phyloP scores from a whole-genome alignment of 2,797 vertebrate species.

The Hippocampus kuda region DNA sequence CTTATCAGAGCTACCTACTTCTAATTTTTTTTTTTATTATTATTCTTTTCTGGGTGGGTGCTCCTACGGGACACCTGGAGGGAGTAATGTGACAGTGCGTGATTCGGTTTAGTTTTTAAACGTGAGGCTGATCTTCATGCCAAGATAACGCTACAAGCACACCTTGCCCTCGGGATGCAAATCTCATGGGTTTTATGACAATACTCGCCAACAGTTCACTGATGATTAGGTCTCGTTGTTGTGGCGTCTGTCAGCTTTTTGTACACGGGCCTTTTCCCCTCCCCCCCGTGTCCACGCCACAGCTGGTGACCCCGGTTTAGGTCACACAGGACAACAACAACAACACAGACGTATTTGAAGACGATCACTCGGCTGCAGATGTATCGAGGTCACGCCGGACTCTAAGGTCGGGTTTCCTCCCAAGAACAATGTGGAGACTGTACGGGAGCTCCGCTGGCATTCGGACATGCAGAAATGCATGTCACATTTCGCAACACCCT shows the following conservation, averaged over 20 bases:
- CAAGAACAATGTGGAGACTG: conserved; percentile 68
- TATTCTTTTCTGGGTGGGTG: conserved; percentile 32
- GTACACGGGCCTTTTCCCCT: conserved; percentile 6
- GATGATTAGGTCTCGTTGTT: conserved; percentile 29
- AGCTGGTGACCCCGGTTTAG: conserved; percentile 66
- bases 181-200: conserved; percentile 4
- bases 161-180: conserved; percentile 31
- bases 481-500: conserved; percentile 27
- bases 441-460: conserved; percentile 60
- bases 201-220: conserved; percentile 14
- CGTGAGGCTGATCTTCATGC: conserved; percentile 35
- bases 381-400: conserved; percentile 46
- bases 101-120: conserved; percentile 35
- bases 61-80: conserved; percentile 26
- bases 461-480: conserved; percentile 42
- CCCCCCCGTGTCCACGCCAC: conserved; percentile 51
- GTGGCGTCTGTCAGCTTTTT: conserved; percentile 49
- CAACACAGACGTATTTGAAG: conserved; percentile 13
- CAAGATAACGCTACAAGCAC: conserved; percentile 20
- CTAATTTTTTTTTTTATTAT: conserved; percentile 44
- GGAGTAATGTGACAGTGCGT: conserved; percentile 17
- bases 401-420: conserved; percentile 64
- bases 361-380: conserved; percentile 47
- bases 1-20: conserved; percentile 34
- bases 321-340: conserved; percentile 55